phyloP scores from a whole-genome alignment of 2,113 vertebrate genomes.

The Cettia cetti region DNA sequence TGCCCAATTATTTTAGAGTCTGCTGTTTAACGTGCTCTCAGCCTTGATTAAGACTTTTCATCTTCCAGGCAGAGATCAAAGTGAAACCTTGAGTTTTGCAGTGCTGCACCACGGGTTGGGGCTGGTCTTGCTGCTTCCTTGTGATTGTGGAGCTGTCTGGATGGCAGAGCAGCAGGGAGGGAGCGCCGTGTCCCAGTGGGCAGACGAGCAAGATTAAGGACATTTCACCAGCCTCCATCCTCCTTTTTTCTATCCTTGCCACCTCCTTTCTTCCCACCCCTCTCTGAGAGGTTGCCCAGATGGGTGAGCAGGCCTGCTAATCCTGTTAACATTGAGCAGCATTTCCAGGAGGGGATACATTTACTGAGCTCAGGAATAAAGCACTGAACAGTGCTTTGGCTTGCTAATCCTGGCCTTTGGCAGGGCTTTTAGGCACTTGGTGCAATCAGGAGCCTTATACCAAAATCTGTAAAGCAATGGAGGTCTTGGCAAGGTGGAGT shows the following conservation, averaged over 20 bases:
- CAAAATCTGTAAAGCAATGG: neutral
- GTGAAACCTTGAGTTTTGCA: neutral
- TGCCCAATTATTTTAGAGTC: neutral
- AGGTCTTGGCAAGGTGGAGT: neutral
- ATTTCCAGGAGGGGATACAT: neutral
- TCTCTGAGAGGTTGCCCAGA: neutral
- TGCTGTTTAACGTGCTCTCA: neutral
- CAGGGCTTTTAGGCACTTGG: neutral
- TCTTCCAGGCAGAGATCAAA: conserved; percentile 35
- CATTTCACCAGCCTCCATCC: neutral
- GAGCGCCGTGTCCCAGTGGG: neutral
- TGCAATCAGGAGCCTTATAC: neutral
- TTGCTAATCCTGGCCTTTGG: neutral
- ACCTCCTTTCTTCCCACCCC: neutral
- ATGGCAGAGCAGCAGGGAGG: neutral
- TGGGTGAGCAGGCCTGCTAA: neutral
- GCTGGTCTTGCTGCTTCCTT: neutral
- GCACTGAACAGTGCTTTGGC: neutral
- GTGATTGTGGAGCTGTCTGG: neutral
- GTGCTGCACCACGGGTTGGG: neutral
- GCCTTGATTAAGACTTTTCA: conserved; percentile 48
- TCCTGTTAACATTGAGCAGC: neutral
- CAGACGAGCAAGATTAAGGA: neutral
- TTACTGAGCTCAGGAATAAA: neutral
- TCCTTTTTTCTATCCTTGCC: neutral